Percentiles rank a stretch among this genome's conserved stretches.
Evolutionary conservation across 2,797 vertebrate species (phyloP).

Genomic region (Lacerta viridis): DNA sequence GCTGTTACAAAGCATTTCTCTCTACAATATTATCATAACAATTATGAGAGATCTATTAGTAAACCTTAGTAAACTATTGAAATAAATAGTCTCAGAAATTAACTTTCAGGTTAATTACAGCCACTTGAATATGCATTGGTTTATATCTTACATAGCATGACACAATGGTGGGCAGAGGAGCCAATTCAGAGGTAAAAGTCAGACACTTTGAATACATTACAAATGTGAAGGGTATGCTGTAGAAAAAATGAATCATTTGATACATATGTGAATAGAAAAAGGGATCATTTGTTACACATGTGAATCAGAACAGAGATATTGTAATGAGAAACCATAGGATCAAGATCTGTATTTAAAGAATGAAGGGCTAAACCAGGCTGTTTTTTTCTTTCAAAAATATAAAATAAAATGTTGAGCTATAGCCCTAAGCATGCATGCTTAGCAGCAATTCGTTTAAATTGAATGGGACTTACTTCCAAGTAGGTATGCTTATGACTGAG

Average conservation of each 20-base stretch:
- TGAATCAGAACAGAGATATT: background rate
- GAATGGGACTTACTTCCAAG: background rate
- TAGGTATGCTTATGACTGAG: background rate
- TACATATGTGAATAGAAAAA: slow-evolving; percentile 4
- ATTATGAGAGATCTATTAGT: slow-evolving; percentile 30
- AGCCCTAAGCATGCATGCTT: background rate
- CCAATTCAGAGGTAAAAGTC: slow-evolving; percentile 47
- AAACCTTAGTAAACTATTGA: slow-evolving; percentile 24
- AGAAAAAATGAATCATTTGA: slow-evolving; percentile 37
- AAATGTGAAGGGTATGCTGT: background rate
- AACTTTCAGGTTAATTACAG: slow-evolving; percentile 38
- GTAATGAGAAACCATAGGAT: slow-evolving; percentile 28
- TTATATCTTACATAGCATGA: slow-evolving; percentile 51
- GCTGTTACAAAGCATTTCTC: slow-evolving; percentile 28
- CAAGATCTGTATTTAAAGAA: slow-evolving; percentile 44
- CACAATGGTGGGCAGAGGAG: slow-evolving; percentile 30
- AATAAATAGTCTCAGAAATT: slow-evolving; percentile 38
- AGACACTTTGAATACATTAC: slow-evolving; percentile 22
- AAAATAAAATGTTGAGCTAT: slow-evolving; percentile 7
- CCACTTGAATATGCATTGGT: slow-evolving; percentile 55
- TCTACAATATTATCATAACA: slow-evolving; percentile 23
- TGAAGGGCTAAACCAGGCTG: background rate
- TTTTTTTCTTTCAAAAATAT: background rate
- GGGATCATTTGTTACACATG: background rate
- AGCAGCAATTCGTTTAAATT: slow-evolving; percentile 6